Evolutionary conservation across 2,113 vertebrate genomes (phyloP), one percentile per base, ranked within the genome.

Genomic region (Phycodurus eques): DNA sequence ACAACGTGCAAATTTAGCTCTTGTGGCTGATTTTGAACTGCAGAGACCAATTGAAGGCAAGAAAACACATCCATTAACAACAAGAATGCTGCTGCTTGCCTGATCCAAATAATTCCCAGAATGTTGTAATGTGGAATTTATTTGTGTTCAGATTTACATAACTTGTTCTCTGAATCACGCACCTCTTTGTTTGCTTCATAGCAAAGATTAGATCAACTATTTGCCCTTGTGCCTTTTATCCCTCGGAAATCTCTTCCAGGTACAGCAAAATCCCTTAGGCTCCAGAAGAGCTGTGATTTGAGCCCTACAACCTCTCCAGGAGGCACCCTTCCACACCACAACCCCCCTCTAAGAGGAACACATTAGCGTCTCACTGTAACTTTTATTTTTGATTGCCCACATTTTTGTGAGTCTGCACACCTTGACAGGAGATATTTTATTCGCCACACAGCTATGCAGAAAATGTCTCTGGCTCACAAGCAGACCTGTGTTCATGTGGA

Each of bases 401-500:
- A 67, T 64, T 76, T 75, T 82, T 87, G 57, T 67, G 75, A 78
- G 70, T 71, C 0, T 7, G 68, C 33, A 74, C 82, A 85, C 79
- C 73, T 87, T 79, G 82, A 83, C 74, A 84, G 65, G 51, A 80
- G 68, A 83, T 84, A 77, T 82, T 84, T 86, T 85, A 89, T 88
- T 90, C 17, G 69, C 67, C 69, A 43, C 71, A 78, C 49, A 92
- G 79, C 85, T 83, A 87, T 90, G 78, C 49, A 63, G 77, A 83
- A 83, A 88, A 88, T 82, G 82, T 80, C 67, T 83, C 81, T 82
- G 80, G 85, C 81, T 87, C 74, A 69, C 74, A 81, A 81, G 85
- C 69, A 72, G 71, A 84, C 81, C 84, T 86, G 80, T 85, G 74
- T 85, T 92, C 86, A 88, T 88, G 80, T 78, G 82, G 70, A 91